These are phyloP conservation scores for Imbricaverruca yamaguchii DNA, from an alignment of 2,888 invertebrate genomes.

Conservation along the genomic window DNA sequence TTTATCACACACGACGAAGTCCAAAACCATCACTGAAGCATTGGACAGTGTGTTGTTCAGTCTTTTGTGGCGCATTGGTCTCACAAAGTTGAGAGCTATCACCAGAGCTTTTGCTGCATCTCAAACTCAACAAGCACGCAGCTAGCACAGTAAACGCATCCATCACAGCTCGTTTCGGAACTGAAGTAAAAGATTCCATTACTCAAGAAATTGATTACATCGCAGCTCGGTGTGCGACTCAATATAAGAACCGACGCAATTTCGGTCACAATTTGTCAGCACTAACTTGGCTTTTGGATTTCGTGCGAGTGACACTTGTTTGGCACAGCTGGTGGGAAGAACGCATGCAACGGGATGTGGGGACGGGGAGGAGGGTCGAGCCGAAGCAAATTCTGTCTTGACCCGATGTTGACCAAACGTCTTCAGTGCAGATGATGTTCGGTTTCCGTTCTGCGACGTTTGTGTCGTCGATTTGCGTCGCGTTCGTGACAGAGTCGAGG, in stretches of 20 bases:
- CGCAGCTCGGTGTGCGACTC: conserved; percentile 10
- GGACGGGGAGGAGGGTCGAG: conserved; percentile 24
- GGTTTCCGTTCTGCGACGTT: conserved; percentile 23
- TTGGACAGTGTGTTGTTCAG: conserved; percentile 13
- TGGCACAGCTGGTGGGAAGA: conserved; percentile 25
- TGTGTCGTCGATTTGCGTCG: conserved; percentile 25
- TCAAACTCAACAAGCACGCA: conserved; percentile 18
- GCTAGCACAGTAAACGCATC: conserved; percentile 23
- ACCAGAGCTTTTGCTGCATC: conserved; percentile 16
- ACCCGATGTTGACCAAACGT: conserved; percentile 23
- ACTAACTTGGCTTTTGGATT: conserved; percentile 29
- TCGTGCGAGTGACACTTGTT: conserved; percentile 26
- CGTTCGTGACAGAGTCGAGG: conserved; percentile 26
- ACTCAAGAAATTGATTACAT: neutral
- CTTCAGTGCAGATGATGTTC: conserved; percentile 24
- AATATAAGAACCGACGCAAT: conserved; percentile 24
- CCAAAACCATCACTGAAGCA: conserved; percentile 13
- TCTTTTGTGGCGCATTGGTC: conserved; percentile 23
- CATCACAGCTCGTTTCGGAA: conserved; percentile 20
- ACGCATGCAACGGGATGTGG: conserved; percentile 29
- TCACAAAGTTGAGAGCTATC: conserved; percentile 7
- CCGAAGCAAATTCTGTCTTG: conserved; percentile 26
- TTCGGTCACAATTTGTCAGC: conserved; percentile 21
- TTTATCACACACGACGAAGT: conserved; percentile 25
- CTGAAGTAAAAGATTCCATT: conserved; percentile 22